Percentiles rank a stretch among this genome's conserved stretches.
Evolutionary conservation across 2,113 vertebrate genomes (phyloP).

Genomic region (Butorides virescens): DNA sequence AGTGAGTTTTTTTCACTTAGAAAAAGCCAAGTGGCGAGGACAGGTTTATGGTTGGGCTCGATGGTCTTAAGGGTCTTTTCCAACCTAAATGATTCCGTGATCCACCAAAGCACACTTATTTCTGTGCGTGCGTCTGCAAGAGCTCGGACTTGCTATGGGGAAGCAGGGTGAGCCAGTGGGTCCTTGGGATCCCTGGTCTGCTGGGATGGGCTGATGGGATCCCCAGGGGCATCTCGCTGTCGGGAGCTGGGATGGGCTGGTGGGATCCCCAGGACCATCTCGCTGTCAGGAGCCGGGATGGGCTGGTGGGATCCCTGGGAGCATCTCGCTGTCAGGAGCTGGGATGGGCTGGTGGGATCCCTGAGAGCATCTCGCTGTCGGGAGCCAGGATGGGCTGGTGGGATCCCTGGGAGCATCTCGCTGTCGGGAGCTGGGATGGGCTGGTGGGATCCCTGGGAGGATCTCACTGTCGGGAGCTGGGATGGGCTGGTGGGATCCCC

Average conservation of each 20-base stretch:
- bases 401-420: background rate
- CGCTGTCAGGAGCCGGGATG: too few species aligned
- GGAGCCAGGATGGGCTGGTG: too few species aligned
- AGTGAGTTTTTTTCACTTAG: background rate
- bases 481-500: background rate
- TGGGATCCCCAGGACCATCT: too few species aligned
- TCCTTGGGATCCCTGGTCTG: background rate
- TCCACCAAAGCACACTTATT: rapidly evolving
- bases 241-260: background rate
- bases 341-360: too few species aligned
- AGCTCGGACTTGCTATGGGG: background rate
- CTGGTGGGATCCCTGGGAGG: background rate
- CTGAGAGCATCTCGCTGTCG: too few species aligned
- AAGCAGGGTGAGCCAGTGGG: background rate
- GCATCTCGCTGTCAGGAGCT: too few species aligned
- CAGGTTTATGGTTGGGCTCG: too few species aligned
- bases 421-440: background rate
- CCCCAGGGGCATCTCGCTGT: background rate
- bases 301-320: too few species aligned
- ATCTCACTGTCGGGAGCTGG: rapidly evolving
- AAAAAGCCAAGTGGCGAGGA: background rate
- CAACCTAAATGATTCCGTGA: too few species aligned
- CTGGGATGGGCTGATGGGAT: background rate
- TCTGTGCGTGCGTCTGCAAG: background rate
- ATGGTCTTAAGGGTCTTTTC: too few species aligned